Conservation (phyloP, 2,113 vertebrate genomes). For the Centropus bengalensis region DNA sequence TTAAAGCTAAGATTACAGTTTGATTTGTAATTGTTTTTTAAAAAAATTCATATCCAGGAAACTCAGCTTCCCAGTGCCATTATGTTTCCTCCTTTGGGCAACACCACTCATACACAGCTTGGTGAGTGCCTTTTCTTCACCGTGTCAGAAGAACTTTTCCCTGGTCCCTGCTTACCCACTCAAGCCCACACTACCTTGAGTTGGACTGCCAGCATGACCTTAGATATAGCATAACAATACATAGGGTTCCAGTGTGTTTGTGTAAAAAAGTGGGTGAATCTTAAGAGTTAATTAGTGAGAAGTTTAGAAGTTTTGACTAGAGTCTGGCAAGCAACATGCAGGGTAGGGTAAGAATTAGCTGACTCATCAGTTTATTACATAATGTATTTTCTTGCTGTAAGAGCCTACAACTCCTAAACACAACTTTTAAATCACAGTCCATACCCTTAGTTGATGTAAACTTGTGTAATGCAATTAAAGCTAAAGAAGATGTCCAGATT, state of each 20-base stretch:
- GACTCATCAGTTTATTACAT: not conserved
- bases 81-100: not conserved
- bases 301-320: not conserved
- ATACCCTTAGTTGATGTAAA: not conserved
- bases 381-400: not conserved
- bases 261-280: not conserved
- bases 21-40: not conserved
- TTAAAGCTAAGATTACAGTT: not conserved
- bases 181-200: not conserved
- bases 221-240: not conserved
- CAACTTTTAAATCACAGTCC: not conserved
- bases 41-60: not conserved
- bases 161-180: not conserved
- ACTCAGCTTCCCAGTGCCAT: not conserved
- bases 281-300: not conserved
- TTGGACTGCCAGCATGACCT: not conserved
- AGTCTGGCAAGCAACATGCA: not conserved
- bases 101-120: not conserved
- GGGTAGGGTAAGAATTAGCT: not conserved
- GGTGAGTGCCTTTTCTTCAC: not conserved
- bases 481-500: not conserved
- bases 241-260: not conserved
- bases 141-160: not conserved
- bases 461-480: not conserved
- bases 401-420: not conserved